These are phyloP conservation scores for Equus quagga DNA, from an alignment of 2,113 vertebrate genomes.

Conservation along the genomic window DNA sequence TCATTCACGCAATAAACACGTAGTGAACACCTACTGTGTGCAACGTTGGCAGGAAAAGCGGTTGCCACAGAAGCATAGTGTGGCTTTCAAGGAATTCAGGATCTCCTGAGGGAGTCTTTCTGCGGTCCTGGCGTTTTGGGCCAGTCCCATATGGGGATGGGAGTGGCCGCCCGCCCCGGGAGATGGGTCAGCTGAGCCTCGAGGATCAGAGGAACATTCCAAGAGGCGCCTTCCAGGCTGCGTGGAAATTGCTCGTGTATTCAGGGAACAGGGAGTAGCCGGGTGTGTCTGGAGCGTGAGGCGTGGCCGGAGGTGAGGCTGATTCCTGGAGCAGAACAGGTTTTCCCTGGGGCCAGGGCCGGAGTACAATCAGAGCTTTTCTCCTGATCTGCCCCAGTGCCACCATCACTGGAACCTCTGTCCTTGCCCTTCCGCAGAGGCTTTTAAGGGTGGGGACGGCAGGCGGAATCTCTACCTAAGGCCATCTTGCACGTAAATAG, in stretches of 20 bases:
- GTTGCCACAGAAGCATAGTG: neutral
- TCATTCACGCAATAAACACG: neutral
- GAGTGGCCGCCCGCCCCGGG: neutral
- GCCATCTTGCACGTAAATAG: neutral
- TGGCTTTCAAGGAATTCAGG: constrained; percentile 28
- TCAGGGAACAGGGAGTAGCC: constrained; percentile 68
- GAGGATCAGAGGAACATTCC: constrained; percentile 76
- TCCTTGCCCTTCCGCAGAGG: neutral
- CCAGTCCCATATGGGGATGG: neutral
- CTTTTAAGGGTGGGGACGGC: neutral
- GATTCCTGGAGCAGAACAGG: neutral
- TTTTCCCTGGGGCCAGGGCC: neutral
- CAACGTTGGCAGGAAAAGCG: too few relatives aligned
- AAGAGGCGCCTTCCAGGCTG: constrained; percentile 76
- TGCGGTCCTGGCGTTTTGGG: neutral
- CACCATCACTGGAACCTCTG: neutral
- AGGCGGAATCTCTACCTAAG: neutral
- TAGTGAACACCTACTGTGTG: neutral
- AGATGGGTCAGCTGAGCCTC: constrained; percentile 29
- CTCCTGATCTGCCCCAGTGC: neutral
- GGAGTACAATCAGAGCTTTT: neutral
- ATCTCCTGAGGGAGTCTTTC: neutral
- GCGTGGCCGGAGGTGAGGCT: constrained; percentile 33
- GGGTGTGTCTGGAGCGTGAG: constrained; percentile 58
- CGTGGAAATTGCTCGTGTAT: constrained; percentile 60